A percentile compares a stretch with the other conserved stretches of the same genome.
These are phyloP conservation scores for Chondrilla cf. caribensis DNA, from an alignment of 37 sponge, comb jelly and placozoan species.

Conservation along the genomic window DNA sequence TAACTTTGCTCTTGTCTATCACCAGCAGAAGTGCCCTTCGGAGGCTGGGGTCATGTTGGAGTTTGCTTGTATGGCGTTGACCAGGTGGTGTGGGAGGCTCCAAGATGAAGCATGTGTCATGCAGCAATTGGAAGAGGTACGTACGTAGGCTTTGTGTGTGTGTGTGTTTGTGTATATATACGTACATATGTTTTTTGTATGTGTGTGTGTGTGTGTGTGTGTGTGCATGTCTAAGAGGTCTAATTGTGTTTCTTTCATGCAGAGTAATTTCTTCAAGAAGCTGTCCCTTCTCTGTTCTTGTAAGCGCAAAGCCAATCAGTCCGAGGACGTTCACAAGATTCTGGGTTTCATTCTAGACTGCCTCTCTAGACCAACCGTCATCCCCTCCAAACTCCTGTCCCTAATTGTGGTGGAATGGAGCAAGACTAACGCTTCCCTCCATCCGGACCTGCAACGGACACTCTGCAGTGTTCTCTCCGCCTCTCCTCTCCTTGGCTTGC, in stretches of 20 bases:
- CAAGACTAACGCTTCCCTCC: not conserved
- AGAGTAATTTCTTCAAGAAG: slow-evolving; percentile 19
- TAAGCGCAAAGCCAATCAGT: not conserved
- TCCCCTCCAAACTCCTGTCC: not conserved
- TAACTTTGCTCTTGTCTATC: not conserved
- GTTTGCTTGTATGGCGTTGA: not conserved
- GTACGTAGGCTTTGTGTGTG: no score
- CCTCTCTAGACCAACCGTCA: not conserved
- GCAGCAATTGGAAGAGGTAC: not conserved
- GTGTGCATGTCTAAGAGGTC: not conserved
- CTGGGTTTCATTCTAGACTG: not conserved
- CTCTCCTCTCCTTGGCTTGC: no score
- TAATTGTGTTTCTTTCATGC: not conserved
- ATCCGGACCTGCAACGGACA: not conserved
- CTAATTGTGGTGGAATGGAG: not conserved
- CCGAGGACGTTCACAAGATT: not conserved
- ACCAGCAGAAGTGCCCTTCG: not conserved
- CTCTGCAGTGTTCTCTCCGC: not conserved
- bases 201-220: not conserved
- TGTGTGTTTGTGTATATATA: no score
- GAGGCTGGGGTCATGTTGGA: slow-evolving; percentile 10
- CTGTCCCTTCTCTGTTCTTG: slow-evolving; percentile 8
- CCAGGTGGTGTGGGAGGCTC: not conserved
- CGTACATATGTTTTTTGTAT: not conserved
- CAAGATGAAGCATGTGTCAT: not conserved